phyloP scores from a whole-genome alignment of 2,888 invertebrate genomes.

The Lucinisca nassula region DNA sequence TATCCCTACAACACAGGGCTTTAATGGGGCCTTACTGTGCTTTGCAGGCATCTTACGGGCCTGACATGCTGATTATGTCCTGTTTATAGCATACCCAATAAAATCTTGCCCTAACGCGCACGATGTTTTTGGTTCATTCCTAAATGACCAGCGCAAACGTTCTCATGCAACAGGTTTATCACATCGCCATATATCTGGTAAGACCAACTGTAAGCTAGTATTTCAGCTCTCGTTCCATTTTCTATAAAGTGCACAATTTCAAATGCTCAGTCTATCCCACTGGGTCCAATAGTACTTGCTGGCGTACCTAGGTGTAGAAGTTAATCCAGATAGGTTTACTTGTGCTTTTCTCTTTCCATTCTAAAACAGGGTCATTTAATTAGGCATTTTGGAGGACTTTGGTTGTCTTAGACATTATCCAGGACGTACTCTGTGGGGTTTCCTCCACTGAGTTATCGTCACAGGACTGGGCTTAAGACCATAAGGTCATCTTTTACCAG shows the following conservation, averaged over 20 bases:
- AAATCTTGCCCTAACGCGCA: slow-evolving; percentile 1
- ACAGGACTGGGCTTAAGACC: not conserved
- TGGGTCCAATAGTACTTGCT: not conserved
- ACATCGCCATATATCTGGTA: not conserved
- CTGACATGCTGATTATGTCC: slow-evolving; percentile 23
- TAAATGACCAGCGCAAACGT: slow-evolving; percentile 32
- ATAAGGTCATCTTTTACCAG: not conserved
- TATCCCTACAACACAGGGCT: slow-evolving; percentile 24
- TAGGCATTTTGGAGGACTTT: not conserved
- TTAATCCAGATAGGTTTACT: not conserved
- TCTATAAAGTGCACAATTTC: not conserved
- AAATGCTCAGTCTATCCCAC: not conserved
- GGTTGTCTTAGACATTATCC: not conserved
- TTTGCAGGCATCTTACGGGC: slow-evolving; percentile 2
- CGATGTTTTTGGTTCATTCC: slow-evolving; percentile 27
- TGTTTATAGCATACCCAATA: slow-evolving; percentile 37
- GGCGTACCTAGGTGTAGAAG: slow-evolving; percentile 4
- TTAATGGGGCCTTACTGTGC: slow-evolving; percentile 1
- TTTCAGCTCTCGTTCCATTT: not conserved
- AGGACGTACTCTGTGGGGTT: not conserved
- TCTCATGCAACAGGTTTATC: not conserved
- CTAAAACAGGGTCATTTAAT: slow-evolving; percentile 4
- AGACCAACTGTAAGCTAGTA: not conserved
- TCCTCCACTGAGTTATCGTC: not conserved
- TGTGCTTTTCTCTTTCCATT: slow-evolving; percentile 9